These are phyloP conservation scores for Crotophaga sulcirostris DNA, from an alignment of 2,113 vertebrate species.

Conservation along the genomic window DNA sequence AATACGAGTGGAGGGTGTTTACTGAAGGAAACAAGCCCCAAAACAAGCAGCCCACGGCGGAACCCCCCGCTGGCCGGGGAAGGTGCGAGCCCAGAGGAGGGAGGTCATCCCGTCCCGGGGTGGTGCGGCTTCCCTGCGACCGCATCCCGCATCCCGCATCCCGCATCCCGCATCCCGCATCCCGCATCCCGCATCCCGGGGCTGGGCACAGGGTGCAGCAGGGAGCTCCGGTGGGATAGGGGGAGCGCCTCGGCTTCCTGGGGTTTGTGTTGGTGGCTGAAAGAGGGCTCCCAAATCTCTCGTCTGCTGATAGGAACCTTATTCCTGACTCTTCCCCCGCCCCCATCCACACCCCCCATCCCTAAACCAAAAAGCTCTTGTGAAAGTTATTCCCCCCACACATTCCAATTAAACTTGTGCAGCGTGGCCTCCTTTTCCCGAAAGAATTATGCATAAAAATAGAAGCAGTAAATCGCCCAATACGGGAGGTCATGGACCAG, in stretches of 20 bases:
- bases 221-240: background rate
- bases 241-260: background rate
- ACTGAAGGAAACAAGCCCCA: no score
- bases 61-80: background rate
- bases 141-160: no score
- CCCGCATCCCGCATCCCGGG: no score
- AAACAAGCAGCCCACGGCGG: fast-evolving
- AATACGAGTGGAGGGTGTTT: no score
- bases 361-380: background rate
- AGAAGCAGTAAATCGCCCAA: background rate
- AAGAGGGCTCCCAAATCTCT: background rate
- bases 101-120: background rate
- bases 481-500: background rate
- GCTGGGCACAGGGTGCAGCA: background rate
- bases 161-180: no score
- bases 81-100: no score
- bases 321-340: no score
- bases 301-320: no score
- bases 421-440: background rate
- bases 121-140: background rate
- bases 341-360: fast-evolving
- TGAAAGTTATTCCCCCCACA: background rate
- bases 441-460: background rate
- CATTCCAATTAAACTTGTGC: background rate
- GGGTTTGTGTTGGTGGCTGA: fast-evolving